These are phyloP conservation scores for Platygyra sinensis DNA, from an alignment of 64 coral and sea anemone genomes.

Conservation along the genomic window DNA sequence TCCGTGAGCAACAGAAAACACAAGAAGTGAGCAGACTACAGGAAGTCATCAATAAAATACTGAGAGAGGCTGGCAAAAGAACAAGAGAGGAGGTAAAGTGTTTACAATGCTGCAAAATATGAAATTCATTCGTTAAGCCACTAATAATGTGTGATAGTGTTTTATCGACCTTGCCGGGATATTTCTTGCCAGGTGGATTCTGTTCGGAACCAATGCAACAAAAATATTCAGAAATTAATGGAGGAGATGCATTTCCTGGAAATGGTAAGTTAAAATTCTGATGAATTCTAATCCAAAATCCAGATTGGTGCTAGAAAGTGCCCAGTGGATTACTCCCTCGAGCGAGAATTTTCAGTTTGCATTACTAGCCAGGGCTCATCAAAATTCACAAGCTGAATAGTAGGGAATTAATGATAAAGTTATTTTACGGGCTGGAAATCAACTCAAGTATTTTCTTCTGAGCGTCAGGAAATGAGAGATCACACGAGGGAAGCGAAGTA, in stretches of 20 bases:
- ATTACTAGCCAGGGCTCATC: too few species aligned
- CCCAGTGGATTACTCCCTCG: not conserved
- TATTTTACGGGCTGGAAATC: too few species aligned
- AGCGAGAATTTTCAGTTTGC: not conserved
- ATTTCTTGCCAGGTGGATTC: conserved; percentile 76
- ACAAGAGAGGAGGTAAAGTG: conserved; percentile 84
- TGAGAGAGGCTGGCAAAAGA: conserved; percentile 87
- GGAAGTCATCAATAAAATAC: conserved; percentile 85
- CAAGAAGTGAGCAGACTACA: conserved; percentile 91
- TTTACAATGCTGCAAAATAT: not conserved
- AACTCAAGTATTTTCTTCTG: too few species aligned
- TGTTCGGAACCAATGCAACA: conserved; percentile 88
- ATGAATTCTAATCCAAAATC: too few species aligned
- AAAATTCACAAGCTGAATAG: too few species aligned
- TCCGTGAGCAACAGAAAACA: conserved; percentile 93
- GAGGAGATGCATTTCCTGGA: conserved; percentile 97
- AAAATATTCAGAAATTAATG: conserved; percentile 94
- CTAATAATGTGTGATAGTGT: not conserved
- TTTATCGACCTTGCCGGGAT: not conserved
- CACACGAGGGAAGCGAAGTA: too few species aligned
- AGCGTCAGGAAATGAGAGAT: too few species aligned
- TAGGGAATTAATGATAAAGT: too few species aligned
- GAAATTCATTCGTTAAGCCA: not conserved
- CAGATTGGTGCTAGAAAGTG: not conserved
- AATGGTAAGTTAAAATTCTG: conserved; percentile 70